A percentile compares a stretch with the other conserved stretches of the same genome.
phyloP scores from a whole-genome alignment of 2,797 vertebrate genomes.

The Vultur gryphus region DNA sequence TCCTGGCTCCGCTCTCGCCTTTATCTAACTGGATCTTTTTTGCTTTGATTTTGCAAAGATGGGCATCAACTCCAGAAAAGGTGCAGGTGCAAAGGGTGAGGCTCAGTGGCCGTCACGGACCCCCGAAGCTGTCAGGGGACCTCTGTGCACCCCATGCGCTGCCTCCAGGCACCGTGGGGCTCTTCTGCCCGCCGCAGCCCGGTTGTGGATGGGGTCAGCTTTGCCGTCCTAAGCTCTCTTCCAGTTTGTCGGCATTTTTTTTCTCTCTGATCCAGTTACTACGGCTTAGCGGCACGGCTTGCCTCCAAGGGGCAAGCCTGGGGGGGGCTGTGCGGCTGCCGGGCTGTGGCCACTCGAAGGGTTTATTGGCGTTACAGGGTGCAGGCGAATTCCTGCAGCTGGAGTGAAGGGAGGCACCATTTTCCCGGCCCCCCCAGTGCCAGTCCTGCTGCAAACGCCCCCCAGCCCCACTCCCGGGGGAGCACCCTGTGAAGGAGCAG shows the following conservation, averaged over 20 bases:
- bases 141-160: not conserved
- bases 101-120: rapidly evolving
- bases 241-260: not conserved
- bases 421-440: not conserved
- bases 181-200: rapidly evolving
- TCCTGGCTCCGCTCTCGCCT: not conserved
- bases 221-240: not conserved
- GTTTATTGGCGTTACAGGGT: not conserved
- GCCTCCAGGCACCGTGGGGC: rapidly evolving
- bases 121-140: rapidly evolving
- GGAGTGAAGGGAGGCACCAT: not conserved
- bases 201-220: not conserved
- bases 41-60: not conserved
- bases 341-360: not conserved
- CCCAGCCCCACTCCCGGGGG: not conserved
- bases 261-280: not conserved
- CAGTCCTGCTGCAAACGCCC: not conserved
- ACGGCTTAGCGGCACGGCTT: not conserved
- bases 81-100: not conserved
- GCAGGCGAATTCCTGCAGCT: not conserved
- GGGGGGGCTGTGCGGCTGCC: not conserved
- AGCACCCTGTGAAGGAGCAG: not conserved
- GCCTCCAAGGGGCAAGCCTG: not conserved
- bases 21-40: not conserved
- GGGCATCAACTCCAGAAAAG: not conserved